Base-by-base conservation (phyloP, 2,888 invertebrate species). In the Rhingia rostrata region DNA sequence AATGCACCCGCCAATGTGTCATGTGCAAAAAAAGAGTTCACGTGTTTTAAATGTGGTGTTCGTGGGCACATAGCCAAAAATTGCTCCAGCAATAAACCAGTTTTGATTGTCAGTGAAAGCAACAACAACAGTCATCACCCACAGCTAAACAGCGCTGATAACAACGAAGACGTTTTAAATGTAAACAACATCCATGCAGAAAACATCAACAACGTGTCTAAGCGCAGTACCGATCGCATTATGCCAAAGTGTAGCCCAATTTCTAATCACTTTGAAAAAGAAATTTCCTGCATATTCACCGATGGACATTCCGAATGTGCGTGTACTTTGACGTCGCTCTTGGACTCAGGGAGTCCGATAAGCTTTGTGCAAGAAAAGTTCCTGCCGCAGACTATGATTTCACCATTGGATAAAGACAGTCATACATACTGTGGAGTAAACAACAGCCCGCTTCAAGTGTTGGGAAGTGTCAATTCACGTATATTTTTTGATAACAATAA, bases 31-130 rank as follows among this genome's bases (percentile, higher is more conserved):
- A 58, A 33, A 61, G 61, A 64, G 72, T 54, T 53, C 39, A 63
- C 77, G 3, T 77, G 82, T 22, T 82, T 72, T 45, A 77, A 70
- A 33, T 77, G 82, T 54, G 75, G 75, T 43, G 39, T 60, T 41
- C 58, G 37, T 49, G 70, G 70, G 12, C 75, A 82, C 53, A 70
- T 64, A 7, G 49, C 74, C 14, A 63, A 54, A 56, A 56, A 61
- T 72, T 82, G 77, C 37, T 45, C 51, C 43, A 66, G 7, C 30
- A 69, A 54, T 43, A 77, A 67, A 12, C 45, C 67, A 47, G 73
- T 73, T 63, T 63, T 63, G 47, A 73, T 33, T 35, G 33, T 54
- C 47, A 47, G 47, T 47, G 47, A 47, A 47, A 66, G 6, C 30
- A 49, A 32, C 61, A 37, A 22, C 47, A 47, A 9, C 45, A 53